These are phyloP conservation scores for Bothrops jararaca DNA, from an alignment of 2,113 vertebrate species.

Conservation along the genomic window DNA sequence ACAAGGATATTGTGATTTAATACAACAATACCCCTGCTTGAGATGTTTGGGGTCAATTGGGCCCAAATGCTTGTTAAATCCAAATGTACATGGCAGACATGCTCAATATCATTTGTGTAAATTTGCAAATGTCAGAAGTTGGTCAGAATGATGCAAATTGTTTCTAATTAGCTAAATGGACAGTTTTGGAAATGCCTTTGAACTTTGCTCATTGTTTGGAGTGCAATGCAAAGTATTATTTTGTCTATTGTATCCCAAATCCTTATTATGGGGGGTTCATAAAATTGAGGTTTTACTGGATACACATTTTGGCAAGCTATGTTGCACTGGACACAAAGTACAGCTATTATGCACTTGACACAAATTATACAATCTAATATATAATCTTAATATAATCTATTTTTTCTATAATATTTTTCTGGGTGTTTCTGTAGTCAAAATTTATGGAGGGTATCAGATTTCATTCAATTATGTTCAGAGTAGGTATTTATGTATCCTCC, in stretches of 20 bases:
- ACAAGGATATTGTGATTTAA: not conserved
- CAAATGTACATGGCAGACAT: not conserved
- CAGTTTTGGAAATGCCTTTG: not conserved
- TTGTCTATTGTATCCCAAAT: not conserved
- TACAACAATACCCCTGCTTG: not conserved
- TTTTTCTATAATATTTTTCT: not conserved
- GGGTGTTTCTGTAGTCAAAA: not conserved
- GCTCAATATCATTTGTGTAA: not conserved
- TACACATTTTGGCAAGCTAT: not conserved
- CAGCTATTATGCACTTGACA: not conserved
- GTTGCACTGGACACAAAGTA: not conserved
- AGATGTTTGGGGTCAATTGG: not conserved
- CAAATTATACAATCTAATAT: not conserved
- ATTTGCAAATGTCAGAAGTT: not conserved
- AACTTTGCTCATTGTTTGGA: not conserved
- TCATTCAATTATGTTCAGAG: not conserved
- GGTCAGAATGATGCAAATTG: not conserved
- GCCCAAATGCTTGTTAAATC: not conserved
- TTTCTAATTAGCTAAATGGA: not conserved
- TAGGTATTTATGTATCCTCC: not conserved
- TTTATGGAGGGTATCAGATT: not conserved
- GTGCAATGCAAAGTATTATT: not conserved
- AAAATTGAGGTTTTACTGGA: not conserved
- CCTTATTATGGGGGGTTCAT: not conserved
- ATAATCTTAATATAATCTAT: not conserved